These are phyloP conservation scores for Leptinotarsa juncta DNA, from an alignment of 2,888 invertebrate genomes.

Conservation along the genomic window DNA sequence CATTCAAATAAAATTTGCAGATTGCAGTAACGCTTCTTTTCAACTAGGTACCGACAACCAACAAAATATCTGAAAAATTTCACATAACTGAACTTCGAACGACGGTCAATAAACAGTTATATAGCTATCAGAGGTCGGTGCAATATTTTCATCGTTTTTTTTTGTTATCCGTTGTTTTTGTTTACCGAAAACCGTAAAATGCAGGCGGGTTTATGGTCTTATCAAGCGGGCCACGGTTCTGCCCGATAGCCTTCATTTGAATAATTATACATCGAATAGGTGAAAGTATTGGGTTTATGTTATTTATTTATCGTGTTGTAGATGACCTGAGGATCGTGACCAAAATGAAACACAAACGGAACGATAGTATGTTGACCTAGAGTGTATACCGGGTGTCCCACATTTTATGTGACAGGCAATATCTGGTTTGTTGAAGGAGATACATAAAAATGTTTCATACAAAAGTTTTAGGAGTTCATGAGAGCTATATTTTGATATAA, in stretches of 20 bases:
- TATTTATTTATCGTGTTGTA: background rate
- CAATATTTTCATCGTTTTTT: background rate
- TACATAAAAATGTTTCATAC: too few species aligned
- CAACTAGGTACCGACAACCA: background rate
- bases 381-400: too few species aligned
- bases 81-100: slow-evolving; percentile 2
- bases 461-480: too few species aligned
- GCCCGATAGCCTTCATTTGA: background rate
- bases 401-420: too few species aligned
- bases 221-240: background rate
- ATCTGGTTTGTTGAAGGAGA: too few species aligned
- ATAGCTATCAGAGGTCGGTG: background rate
- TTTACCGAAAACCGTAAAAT: slow-evolving; percentile 1
- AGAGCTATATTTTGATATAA: too few species aligned
- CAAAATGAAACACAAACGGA: background rate
- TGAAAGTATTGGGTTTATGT: background rate
- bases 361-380: background rate
- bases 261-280: background rate
- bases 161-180: background rate
- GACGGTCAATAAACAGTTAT: background rate
- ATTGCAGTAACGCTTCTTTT: too few species aligned
- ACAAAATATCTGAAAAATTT: background rate
- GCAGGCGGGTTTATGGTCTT: background rate
- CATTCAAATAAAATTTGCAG: too few species aligned
- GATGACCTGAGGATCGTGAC: background rate